A percentile compares a stretch with the other conserved stretches of the same genome.
Evolutionary conservation across 2,113 vertebrate genomes (phyloP).

Genomic region (Saiga tatarica): DNA sequence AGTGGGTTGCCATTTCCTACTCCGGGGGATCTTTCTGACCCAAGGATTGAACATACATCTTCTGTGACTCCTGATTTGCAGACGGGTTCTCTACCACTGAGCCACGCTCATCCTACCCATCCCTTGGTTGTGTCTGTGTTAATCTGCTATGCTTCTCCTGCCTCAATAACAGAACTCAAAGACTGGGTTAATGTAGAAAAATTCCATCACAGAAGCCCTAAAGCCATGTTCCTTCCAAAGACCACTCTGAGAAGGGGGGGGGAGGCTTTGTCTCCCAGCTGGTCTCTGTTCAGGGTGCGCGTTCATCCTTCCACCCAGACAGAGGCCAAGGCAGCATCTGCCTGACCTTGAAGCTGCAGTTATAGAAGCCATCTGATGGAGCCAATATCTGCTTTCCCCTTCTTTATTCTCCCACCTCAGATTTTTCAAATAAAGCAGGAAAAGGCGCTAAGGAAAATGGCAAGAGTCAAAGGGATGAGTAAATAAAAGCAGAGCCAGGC

Average conservation of each 20-base stretch:
- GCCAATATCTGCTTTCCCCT: no score
- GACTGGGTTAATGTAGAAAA: neutral
- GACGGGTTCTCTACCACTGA: fast-evolving
- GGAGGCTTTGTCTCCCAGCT: neutral
- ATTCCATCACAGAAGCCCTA: neutral
- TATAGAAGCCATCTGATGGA: neutral
- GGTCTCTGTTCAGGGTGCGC: neutral
- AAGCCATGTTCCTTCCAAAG: neutral
- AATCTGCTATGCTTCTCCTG: neutral
- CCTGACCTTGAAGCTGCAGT: neutral
- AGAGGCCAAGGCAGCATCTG: neutral
- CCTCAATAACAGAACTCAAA: neutral
- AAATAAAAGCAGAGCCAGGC: neutral
- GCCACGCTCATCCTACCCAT: neutral
- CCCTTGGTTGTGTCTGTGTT: neutral
- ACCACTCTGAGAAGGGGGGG: neutral
- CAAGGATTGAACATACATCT: neutral
- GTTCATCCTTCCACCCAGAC: neutral
- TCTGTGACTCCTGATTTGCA: neutral
- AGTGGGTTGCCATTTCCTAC: neutral
- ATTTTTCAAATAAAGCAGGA: neutral
- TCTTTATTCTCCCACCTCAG: neutral
- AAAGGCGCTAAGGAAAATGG: neutral
- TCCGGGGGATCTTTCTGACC: neutral
- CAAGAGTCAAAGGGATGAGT: neutral